These are phyloP conservation scores for Orchesella flavescens DNA, from an alignment of 2,888 invertebrate genomes.

Conservation along the genomic window DNA sequence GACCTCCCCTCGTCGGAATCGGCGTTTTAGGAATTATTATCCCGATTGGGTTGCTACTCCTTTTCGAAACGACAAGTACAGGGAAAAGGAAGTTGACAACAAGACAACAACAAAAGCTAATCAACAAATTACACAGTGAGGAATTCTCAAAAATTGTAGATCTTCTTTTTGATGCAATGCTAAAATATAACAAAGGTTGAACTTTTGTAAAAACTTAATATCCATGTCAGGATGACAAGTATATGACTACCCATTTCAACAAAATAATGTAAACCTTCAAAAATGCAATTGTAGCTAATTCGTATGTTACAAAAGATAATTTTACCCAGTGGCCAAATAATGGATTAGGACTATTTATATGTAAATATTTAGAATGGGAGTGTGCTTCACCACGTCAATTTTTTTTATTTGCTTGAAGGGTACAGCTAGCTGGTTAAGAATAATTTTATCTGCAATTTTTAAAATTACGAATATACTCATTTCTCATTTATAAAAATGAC, in stretches of 20 bases:
- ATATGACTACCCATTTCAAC: too few species aligned
- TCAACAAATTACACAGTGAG: conserved; percentile 53
- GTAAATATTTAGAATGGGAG: neutral
- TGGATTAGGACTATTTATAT: conserved; percentile 5
- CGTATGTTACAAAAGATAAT: neutral
- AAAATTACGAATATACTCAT: too few species aligned
- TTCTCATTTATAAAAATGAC: too few species aligned
- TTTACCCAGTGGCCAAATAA: conserved; percentile 25
- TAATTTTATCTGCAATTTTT: too few species aligned
- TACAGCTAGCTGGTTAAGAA: neutral
- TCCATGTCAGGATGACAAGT: too few species aligned
- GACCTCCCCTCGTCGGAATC: conserved; percentile 60
- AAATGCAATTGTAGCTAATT: neutral
- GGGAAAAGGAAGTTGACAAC: conserved; percentile 58
- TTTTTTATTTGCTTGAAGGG: too few species aligned
- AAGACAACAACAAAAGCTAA: conserved; percentile 40
- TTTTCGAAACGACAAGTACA: conserved; percentile 50
- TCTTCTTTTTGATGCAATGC: conserved; percentile 57
- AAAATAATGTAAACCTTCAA: neutral
- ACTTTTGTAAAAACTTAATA: too few species aligned
- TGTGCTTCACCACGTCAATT: neutral
- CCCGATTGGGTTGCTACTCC: conserved; percentile 49
- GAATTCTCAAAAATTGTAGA: conserved; percentile 62
- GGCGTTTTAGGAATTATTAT: conserved; percentile 61
- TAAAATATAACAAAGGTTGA: conserved; percentile 45